A percentile compares a stretch with the other conserved stretches of the same genome.
phyloP scores from a whole-genome alignment of 1,140 invertebrate species.

The Musca domestica region DNA sequence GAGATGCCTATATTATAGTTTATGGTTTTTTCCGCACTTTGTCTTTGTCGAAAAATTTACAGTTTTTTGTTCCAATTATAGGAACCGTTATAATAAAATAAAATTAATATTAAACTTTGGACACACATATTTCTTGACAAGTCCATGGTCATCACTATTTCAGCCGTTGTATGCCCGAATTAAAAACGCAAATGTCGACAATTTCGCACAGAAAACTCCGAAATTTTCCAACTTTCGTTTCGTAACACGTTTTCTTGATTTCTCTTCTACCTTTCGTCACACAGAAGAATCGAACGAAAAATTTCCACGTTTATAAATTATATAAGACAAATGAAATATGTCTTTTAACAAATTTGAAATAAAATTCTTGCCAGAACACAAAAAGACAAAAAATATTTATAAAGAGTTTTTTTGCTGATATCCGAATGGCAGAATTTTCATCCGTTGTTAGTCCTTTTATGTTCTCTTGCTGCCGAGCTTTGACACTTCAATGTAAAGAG shows the following conservation, averaged over 20 bases:
- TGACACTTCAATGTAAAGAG: background rate
- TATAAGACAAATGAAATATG: too few relatives aligned
- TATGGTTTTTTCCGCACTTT: background rate
- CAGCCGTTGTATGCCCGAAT: too few relatives aligned
- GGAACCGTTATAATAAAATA: slow-evolving; percentile 54
- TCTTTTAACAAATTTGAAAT: background rate
- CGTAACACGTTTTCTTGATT: slow-evolving; percentile 12
- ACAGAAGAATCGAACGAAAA: too few relatives aligned
- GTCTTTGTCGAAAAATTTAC: slow-evolving; percentile 32
- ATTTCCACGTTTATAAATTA: too few relatives aligned
- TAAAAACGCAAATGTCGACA: background rate
- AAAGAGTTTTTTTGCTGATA: background rate
- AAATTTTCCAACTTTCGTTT: background rate
- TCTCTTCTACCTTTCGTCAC: background rate
- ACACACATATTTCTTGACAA: slow-evolving; percentile 47
- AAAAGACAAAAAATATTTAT: slow-evolving; percentile 1
- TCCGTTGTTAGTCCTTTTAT: background rate
- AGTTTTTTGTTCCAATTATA: slow-evolving; percentile 54
- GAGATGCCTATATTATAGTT: background rate
- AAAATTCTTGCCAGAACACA: background rate
- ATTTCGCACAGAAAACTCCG: too few relatives aligned
- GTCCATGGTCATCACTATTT: slow-evolving; percentile 32
- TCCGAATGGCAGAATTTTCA: background rate
- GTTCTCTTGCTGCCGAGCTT: background rate
- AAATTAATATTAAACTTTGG: slow-evolving; percentile 53